Evolutionary conservation across 2,797 vertebrate species (phyloP).

Genomic region (Octomys mimax): DNA sequence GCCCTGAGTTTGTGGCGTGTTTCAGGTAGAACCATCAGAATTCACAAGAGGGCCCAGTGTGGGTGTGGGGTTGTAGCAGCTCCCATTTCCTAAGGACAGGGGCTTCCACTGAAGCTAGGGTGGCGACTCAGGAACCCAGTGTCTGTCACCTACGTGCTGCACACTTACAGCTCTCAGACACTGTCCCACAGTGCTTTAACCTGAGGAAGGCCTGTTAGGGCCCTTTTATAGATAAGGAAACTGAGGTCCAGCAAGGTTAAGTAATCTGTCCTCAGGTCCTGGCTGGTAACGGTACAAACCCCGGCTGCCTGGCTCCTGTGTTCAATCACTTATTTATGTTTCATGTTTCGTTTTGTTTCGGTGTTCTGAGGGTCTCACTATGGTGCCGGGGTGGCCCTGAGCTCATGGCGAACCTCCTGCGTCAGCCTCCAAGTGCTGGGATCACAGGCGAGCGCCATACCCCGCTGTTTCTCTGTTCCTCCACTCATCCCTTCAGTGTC

Average conservation of each 20-base stretch:
- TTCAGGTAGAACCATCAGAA: background rate
- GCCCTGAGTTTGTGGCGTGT: background rate
- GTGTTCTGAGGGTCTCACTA: background rate
- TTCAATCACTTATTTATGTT: background rate
- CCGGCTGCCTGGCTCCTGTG: background rate
- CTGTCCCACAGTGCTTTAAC: background rate
- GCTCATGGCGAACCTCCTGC: too few species aligned
- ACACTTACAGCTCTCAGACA: fast-evolving
- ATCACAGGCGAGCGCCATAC: background rate
- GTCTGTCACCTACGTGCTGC: fast-evolving
- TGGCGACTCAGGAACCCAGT: background rate
- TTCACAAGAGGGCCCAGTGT: background rate
- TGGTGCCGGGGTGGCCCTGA: too few species aligned
- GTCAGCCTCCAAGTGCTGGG: too few species aligned
- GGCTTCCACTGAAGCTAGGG: background rate
- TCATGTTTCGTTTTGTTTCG: background rate
- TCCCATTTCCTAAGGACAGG: background rate
- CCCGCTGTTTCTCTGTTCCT: fast-evolving
- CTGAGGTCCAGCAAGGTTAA: background rate
- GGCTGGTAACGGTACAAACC: background rate
- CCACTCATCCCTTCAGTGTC: background rate
- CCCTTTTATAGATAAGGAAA: background rate
- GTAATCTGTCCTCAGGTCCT: background rate
- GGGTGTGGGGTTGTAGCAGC: background rate
- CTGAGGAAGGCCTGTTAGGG: fast-evolving